Evolutionary conservation across 2,888 invertebrate species (phyloP).

Genomic region (Beris chalybata): DNA sequence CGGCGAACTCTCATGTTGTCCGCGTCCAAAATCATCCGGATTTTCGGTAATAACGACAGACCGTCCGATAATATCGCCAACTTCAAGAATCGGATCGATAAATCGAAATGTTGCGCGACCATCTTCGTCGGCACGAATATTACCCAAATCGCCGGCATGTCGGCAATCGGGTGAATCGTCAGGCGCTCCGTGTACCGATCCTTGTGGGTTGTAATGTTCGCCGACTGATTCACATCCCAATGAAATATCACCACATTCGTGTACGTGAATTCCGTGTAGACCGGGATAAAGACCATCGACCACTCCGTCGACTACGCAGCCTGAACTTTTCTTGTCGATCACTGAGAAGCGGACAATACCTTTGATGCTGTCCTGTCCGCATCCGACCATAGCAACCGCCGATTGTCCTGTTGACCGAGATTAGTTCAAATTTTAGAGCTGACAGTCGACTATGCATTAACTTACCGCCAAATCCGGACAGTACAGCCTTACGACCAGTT

Average conservation of each 20-base stretch:
- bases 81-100: slow-evolving; percentile 63
- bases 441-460: neutral
- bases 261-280: slow-evolving; percentile 59
- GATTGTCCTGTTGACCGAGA: slow-evolving; percentile 48
- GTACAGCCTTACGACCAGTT: slow-evolving; percentile 73
- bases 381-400: slow-evolving; percentile 75
- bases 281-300: slow-evolving; percentile 76
- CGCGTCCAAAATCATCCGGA: slow-evolving; percentile 64
- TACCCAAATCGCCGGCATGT: slow-evolving; percentile 69
- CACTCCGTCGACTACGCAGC: slow-evolving; percentile 79
- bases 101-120: slow-evolving; percentile 70
- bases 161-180: slow-evolving; percentile 54
- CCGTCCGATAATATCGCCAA: slow-evolving; percentile 75
- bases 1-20: slow-evolving; percentile 58
- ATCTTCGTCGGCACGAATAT: slow-evolving; percentile 61
- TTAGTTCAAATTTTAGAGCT: neutral
- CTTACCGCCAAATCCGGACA: slow-evolving; percentile 77
- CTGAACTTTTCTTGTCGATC: slow-evolving; percentile 50
- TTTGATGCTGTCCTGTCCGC: slow-evolving; percentile 58
- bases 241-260: slow-evolving; percentile 76
- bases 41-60: slow-evolving; percentile 72
- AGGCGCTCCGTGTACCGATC: slow-evolving; percentile 59
- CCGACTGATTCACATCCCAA: slow-evolving; percentile 63
- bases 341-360: slow-evolving; percentile 76
- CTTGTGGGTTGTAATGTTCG: slow-evolving; percentile 62